A percentile compares a stretch with the other conserved stretches of the same genome.
phyloP scores from a whole-genome alignment of 2,113 vertebrate species.

The Fregata magnificens region DNA sequence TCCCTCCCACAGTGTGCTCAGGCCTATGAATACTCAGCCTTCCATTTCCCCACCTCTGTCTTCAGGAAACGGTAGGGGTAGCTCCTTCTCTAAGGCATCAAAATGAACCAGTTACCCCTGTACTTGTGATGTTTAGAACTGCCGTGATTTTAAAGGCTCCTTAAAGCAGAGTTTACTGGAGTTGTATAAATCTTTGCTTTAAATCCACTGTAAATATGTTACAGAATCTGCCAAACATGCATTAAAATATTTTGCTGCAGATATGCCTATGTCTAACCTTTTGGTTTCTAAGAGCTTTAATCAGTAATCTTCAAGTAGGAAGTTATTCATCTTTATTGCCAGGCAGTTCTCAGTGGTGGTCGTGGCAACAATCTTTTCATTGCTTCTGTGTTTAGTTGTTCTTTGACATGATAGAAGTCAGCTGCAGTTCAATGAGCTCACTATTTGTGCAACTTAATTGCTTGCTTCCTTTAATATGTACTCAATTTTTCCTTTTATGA shows the following conservation, averaged over 20 bases:
- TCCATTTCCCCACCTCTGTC: background rate
- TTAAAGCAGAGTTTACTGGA: constrained; percentile 67
- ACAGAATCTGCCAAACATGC: constrained; percentile 72
- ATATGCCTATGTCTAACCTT: constrained; percentile 77
- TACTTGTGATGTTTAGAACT: constrained; percentile 1
- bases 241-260: constrained; percentile 78
- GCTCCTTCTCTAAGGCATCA: background rate
- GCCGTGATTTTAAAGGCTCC: constrained; percentile 44
- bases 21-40: background rate
- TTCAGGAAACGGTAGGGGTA: background rate
- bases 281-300: constrained; percentile 80
- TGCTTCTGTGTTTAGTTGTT: constrained; percentile 84
- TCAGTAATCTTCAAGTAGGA: constrained; percentile 87
- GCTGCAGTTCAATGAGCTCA: constrained; percentile 82
- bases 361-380: constrained; percentile 81
- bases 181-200: constrained; percentile 74
- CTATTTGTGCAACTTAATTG: constrained; percentile 90
- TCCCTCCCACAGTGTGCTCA: background rate
- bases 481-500: constrained; percentile 88
- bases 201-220: constrained; percentile 73
- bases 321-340: constrained; percentile 94
- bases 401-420: constrained; percentile 87
- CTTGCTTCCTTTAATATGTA: constrained; percentile 87
- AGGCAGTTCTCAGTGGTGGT: constrained; percentile 89
- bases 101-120: background rate